phyloP scores from a whole-genome alignment of 2,797 vertebrate genomes.

The Percopsis omiscomaycus region DNA sequence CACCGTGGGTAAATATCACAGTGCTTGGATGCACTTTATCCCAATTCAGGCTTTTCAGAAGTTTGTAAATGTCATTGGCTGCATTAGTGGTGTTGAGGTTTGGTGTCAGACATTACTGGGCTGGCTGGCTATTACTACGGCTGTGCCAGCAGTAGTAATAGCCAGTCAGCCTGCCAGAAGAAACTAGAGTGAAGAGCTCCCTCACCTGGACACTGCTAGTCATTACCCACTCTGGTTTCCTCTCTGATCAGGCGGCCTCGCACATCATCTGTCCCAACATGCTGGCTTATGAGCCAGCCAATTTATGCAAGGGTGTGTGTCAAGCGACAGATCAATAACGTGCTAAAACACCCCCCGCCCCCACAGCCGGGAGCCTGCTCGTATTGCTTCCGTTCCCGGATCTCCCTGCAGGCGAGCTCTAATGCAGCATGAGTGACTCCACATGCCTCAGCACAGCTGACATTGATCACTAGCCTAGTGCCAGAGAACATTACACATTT shows the following conservation, averaged over 20 bases:
- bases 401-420: constrained; percentile 18
- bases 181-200: constrained; percentile 54
- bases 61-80: constrained; percentile 8
- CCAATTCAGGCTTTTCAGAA: constrained; percentile 8
- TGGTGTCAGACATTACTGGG: constrained; percentile 8
- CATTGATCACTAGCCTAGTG: constrained; percentile 25
- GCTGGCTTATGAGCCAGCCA: constrained; percentile 28
- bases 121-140: neutral
- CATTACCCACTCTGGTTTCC: constrained; percentile 27
- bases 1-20: neutral
- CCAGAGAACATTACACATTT: constrained; percentile 28
- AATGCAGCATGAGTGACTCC: constrained; percentile 33
- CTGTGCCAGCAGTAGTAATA: neutral
- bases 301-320: constrained; percentile 46
- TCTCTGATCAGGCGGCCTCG: constrained; percentile 21
- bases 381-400: constrained; percentile 23
- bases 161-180: no score
- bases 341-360: constrained; percentile 37
- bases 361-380: constrained; percentile 17
- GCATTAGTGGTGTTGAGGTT: constrained; percentile 3
- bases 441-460: constrained; percentile 22
- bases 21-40: constrained; percentile 1
- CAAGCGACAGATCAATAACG: constrained; percentile 51
- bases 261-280: constrained; percentile 52
- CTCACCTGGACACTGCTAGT: constrained; percentile 51